phyloP scores from a whole-genome alignment of 2,888 invertebrate genomes.

The Theretra japonica region DNA sequence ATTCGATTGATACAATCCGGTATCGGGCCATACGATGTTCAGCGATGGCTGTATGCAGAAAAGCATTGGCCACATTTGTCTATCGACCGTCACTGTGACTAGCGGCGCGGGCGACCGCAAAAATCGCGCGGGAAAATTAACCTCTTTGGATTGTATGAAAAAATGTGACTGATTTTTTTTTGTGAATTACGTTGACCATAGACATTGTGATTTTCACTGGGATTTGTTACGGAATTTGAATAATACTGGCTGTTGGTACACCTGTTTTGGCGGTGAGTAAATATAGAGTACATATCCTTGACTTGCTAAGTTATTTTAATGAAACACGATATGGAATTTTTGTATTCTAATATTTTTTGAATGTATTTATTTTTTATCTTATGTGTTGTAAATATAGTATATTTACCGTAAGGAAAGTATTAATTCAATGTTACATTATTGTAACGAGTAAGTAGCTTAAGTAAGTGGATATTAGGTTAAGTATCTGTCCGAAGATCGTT shows the following conservation, averaged over 20 bases:
- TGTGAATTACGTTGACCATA: conserved; percentile 22
- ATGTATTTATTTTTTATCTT: neutral
- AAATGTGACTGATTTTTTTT: conserved; percentile 12
- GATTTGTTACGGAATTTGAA: conserved; percentile 9
- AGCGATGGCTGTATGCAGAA: conserved; percentile 29
- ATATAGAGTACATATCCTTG: neutral
- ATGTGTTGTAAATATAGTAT: neutral
- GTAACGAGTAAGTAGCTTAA: no score
- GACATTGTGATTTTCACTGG: conserved; percentile 22
- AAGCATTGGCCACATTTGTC: conserved; percentile 32
- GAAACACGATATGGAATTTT: neutral
- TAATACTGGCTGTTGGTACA: neutral
- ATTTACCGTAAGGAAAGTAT: no score
- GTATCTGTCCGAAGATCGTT: no score
- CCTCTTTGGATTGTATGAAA: conserved; percentile 12
- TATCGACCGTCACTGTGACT: conserved; percentile 30
- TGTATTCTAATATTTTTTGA: neutral
- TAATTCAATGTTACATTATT: no score
- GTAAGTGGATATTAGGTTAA: no score
- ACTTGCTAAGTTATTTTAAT: neutral
- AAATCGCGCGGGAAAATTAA: conserved; percentile 30
- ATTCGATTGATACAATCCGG: conserved; percentile 26
- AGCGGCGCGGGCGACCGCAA: conserved; percentile 28
- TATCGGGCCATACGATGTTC: conserved; percentile 28
- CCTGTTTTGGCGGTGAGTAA: conserved; percentile 4